Conservation (phyloP, 2,797 vertebrate genomes). For the Myotis pilosus region DNA sequence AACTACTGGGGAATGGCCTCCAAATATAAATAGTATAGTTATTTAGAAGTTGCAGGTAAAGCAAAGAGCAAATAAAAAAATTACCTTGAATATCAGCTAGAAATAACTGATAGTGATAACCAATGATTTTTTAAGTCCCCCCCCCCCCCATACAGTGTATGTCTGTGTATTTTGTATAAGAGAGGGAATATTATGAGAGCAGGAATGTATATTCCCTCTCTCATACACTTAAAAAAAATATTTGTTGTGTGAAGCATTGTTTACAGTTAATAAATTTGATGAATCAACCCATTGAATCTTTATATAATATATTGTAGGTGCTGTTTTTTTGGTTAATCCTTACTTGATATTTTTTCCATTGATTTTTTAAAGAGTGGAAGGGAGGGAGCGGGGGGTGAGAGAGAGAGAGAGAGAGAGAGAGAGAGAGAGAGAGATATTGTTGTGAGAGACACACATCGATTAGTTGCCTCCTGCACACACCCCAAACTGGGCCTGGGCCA, state of each 20-base stretch:
- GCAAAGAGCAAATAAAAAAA: background rate
- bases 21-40: background rate
- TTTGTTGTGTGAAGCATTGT: background rate
- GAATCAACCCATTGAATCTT: slow-evolving; percentile 3
- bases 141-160: background rate
- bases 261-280: background rate
- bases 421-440: too few species aligned
- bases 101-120: background rate
- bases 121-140: background rate
- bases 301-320: background rate
- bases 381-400: too few species aligned
- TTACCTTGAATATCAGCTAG: slow-evolving; percentile 16
- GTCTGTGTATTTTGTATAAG: background rate
- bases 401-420: too few species aligned
- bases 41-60: background rate
- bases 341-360: too few species aligned
- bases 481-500: too few species aligned
- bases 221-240: background rate
- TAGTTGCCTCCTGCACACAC: too few species aligned
- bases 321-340: background rate
- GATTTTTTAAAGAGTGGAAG: too few species aligned
- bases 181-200: background rate
- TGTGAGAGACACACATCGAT: too few species aligned
- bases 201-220: background rate
- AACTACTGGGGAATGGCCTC: background rate